A percentile compares a stretch with the other conserved stretches of the same genome.
Evolutionary conservation across 2,113 vertebrate species (phyloP).

Genomic region (Toxotes jaculatrix): DNA sequence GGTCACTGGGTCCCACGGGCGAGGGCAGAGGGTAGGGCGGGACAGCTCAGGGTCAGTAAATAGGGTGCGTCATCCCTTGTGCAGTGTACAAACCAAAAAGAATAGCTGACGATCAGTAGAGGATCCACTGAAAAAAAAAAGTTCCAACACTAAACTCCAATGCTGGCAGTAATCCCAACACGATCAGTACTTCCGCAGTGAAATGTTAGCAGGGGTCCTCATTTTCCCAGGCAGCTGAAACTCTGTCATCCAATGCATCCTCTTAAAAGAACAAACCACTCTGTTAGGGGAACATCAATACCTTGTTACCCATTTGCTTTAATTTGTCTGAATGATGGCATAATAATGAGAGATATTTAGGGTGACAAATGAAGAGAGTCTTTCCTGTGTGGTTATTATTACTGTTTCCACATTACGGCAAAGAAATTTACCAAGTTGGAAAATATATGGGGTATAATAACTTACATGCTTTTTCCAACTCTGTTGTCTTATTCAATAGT

Average conservation of each 20-base stretch:
- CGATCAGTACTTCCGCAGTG: slow-evolving; percentile 55
- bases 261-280: slow-evolving; percentile 42
- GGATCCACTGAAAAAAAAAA: not conserved
- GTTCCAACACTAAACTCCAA: slow-evolving; percentile 34
- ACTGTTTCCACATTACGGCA: slow-evolving; percentile 12
- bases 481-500: not conserved
- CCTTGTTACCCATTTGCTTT: not conserved
- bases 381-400: slow-evolving; percentile 31
- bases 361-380: slow-evolving; percentile 34
- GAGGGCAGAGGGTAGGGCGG: slow-evolving; percentile 41
- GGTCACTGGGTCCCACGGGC: slow-evolving; percentile 83
- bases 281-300: slow-evolving; percentile 33
- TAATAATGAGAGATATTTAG: slow-evolving; percentile 30
- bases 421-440: slow-evolving; percentile 5
- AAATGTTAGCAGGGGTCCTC: slow-evolving; percentile 37
- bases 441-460: not conserved
- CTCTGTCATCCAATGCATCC: slow-evolving; percentile 16
- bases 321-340: not conserved
- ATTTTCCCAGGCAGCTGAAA: slow-evolving; percentile 30
- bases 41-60: slow-evolving; percentile 53
- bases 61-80: slow-evolving; percentile 43
- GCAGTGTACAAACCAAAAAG: slow-evolving; percentile 2
- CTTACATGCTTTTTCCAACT: not conserved
- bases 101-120: not conserved
- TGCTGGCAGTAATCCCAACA: slow-evolving; percentile 63